These are phyloP conservation scores for Phalacrocorax aristotelis DNA, from an alignment of 2,113 vertebrate species.

Conservation along the genomic window DNA sequence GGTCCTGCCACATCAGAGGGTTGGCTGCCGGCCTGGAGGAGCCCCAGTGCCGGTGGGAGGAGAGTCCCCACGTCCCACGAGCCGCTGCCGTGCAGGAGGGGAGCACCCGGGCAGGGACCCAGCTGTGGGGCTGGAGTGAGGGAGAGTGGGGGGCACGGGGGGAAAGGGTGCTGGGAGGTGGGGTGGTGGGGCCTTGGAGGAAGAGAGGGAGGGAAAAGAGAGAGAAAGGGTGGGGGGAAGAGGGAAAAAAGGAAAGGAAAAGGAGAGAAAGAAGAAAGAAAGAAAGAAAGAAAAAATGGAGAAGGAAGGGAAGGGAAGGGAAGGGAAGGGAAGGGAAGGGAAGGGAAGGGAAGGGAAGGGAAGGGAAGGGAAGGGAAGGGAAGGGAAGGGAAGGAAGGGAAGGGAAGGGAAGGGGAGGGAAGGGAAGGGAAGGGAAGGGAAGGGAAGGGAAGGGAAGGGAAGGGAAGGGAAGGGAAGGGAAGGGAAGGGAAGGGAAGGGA, in stretches of 20 bases:
- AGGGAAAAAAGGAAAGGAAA: not conserved
- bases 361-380: too few relatives aligned
- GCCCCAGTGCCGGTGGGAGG: not conserved
- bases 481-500: too few relatives aligned
- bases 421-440: too few relatives aligned
- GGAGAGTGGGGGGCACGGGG: not conserved
- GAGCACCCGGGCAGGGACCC: not conserved
- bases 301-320: too few relatives aligned
- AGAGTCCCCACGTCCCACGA: not conserved
- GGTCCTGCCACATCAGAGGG: not conserved
- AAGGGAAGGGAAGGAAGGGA: not conserved
- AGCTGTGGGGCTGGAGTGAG: not conserved
- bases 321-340: too few relatives aligned
- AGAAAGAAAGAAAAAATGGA: too few relatives aligned
- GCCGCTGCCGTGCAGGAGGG: not conserved
- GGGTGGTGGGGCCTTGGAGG: not conserved
- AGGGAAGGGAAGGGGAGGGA: too few relatives aligned
- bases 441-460: too few relatives aligned
- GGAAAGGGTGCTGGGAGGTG: not conserved
- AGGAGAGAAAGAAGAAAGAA: too few relatives aligned
- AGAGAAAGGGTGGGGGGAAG: not conserved
- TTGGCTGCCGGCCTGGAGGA: not conserved
- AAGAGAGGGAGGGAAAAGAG: not conserved
- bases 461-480: too few relatives aligned
- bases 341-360: too few relatives aligned